These are phyloP conservation scores for Laticauda colubrina DNA, from an alignment of 2,113 vertebrate species.

Conservation along the genomic window DNA sequence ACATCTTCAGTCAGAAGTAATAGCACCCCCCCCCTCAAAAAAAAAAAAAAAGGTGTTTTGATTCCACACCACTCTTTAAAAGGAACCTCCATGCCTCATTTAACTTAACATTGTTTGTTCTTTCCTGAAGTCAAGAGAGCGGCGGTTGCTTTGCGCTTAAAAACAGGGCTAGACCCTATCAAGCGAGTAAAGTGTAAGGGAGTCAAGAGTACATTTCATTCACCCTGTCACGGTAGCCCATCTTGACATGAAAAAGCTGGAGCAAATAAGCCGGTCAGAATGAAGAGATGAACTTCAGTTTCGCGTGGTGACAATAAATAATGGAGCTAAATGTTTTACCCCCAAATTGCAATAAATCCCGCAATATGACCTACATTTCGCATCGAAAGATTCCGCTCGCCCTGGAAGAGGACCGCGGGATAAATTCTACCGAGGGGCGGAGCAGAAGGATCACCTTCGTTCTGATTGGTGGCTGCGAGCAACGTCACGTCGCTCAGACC, in stretches of 20 bases:
- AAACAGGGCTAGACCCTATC: not conserved
- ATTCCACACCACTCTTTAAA: not conserved
- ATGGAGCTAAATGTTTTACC: not conserved
- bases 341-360: not conserved
- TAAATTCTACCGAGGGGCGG: not conserved
- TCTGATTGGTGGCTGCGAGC: not conserved
- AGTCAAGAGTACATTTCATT: not conserved
- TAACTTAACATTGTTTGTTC: not conserved
- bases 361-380: not conserved
- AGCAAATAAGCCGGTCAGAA: not conserved
- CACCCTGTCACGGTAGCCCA: not conserved
- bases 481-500: not conserved
- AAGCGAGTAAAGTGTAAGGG: not conserved
- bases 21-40: not conserved
- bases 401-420: not conserved
- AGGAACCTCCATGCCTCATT: not conserved
- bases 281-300: not conserved
- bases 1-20: not conserved
- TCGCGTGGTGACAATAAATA: not conserved
- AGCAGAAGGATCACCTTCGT: not conserved
- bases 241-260: not conserved
- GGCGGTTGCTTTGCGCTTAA: not conserved
- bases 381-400: not conserved
- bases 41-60: not conserved
- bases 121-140: not conserved